Percentiles rank a stretch among this genome's conserved stretches.
Evolutionary conservation across 1,140 invertebrate genomes (phyloP).

Genomic region (Dendroctonus ponderosae): DNA sequence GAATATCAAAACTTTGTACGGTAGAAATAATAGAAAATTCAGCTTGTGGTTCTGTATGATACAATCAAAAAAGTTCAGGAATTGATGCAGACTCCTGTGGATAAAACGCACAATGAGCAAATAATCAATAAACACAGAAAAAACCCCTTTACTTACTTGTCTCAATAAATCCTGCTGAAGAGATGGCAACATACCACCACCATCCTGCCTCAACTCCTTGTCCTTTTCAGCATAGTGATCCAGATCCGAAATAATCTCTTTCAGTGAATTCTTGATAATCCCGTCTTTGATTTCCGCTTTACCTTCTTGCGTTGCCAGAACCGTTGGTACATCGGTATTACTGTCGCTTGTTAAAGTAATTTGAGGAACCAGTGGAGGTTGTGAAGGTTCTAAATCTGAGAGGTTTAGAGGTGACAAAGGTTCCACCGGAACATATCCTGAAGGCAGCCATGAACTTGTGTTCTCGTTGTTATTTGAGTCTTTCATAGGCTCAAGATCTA

Average conservation of each 20-base stretch:
- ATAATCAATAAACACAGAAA: no score
- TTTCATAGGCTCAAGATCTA: not conserved
- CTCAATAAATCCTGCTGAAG: slow-evolving; percentile 19
- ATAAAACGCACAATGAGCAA: no score
- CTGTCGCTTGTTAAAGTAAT: slow-evolving; percentile 27
- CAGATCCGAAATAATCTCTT: slow-evolving; percentile 63
- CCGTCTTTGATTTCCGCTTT: slow-evolving; percentile 55
- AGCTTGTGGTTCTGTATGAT: no score
- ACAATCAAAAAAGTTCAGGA: no score
- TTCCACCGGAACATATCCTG: slow-evolving; percentile 32
- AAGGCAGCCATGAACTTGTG: slow-evolving; percentile 20
- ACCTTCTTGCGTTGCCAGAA: not conserved
- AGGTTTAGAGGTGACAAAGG: slow-evolving; percentile 36
- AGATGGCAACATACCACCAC: slow-evolving; percentile 6
- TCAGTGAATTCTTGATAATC: slow-evolving; percentile 58
- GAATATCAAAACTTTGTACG: no score
- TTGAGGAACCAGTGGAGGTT: slow-evolving; percentile 10
- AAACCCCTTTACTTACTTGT: slow-evolving; percentile 8
- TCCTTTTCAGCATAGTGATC: slow-evolving; percentile 56
- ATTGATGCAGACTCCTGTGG: no score
- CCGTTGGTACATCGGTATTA: slow-evolving; percentile 3
- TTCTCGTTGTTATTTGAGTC: slow-evolving; percentile 29
- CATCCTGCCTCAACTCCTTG: slow-evolving; percentile 39
- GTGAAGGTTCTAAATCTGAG: slow-evolving; percentile 17
- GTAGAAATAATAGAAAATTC: no score